These are phyloP conservation scores for Girardia tigrina DNA, from an alignment of 2,888 invertebrate species.

Conservation along the genomic window DNA sequence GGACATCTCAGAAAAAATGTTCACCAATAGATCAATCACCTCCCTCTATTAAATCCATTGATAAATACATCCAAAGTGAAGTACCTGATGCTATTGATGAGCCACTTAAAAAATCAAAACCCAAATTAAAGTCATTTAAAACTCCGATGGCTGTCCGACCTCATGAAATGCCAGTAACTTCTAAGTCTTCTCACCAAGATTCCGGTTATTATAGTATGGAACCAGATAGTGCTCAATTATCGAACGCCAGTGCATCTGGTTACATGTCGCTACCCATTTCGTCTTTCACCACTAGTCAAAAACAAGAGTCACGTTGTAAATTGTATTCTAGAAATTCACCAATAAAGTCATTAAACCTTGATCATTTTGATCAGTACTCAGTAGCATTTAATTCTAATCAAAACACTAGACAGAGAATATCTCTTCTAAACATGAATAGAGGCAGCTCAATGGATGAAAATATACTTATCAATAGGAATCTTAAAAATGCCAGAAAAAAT, in stretches of 20 bases:
- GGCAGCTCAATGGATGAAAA: conserved; percentile 23
- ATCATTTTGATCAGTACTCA: conserved; percentile 20
- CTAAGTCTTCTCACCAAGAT: neutral
- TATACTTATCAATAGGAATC: neutral
- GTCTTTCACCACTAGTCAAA: conserved; percentile 23
- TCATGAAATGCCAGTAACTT: neutral
- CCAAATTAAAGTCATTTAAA: conserved; percentile 13
- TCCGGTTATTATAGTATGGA: conserved; percentile 19
- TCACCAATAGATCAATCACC: neutral
- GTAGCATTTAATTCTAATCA: neutral
- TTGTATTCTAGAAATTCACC: conserved; percentile 7
- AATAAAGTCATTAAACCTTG: neutral
- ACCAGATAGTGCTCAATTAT: neutral
- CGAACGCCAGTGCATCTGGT: neutral
- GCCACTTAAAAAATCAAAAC: neutral
- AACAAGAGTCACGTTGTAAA: conserved; percentile 15
- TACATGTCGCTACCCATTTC: neutral
- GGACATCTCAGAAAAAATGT: conserved; percentile 1
- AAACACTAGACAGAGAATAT: neutral
- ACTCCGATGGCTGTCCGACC: neutral
- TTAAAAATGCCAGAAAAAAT: neutral
- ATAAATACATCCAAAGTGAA: neutral
- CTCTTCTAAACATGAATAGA: neutral
- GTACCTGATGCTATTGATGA: neutral
- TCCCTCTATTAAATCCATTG: neutral